Conservation (phyloP, 2,113 vertebrate species). For the Chunga burmeisteri region DNA sequence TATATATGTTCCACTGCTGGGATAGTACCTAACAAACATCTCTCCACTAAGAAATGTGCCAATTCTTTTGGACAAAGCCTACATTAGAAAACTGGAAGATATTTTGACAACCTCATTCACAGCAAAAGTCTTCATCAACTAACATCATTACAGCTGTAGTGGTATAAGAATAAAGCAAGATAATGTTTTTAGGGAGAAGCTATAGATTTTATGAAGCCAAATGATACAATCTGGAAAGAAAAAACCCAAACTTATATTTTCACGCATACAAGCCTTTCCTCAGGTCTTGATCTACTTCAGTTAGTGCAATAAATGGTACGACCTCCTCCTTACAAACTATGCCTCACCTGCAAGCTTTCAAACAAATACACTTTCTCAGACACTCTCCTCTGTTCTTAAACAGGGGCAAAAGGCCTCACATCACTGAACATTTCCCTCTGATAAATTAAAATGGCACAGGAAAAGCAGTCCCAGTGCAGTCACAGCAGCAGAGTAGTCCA, state of each 20-base stretch:
- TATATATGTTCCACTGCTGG: neutral
- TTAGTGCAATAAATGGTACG: neutral
- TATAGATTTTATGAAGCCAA: neutral
- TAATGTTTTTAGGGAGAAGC: neutral
- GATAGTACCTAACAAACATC: neutral
- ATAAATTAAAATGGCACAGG: neutral
- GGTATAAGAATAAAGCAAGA: neutral
- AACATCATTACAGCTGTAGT: neutral
- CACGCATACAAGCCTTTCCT: neutral
- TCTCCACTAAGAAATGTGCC: neutral
- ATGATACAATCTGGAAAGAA: neutral
- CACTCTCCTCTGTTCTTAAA: neutral
- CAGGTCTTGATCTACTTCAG: neutral
- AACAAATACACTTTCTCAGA: neutral
- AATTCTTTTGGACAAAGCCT: neutral
- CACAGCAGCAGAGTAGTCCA: neutral
- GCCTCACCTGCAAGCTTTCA: neutral
- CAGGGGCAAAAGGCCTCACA: neutral
- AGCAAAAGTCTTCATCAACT: neutral
- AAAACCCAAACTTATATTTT: neutral
- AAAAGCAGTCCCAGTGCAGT: neutral
- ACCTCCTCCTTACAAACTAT: neutral
- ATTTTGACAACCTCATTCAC: neutral
- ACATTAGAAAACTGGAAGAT: neutral
- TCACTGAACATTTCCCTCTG: neutral